These are phyloP conservation scores for Hemiprocne comata DNA, from an alignment of 2,113 vertebrate genomes.

Conservation along the genomic window DNA sequence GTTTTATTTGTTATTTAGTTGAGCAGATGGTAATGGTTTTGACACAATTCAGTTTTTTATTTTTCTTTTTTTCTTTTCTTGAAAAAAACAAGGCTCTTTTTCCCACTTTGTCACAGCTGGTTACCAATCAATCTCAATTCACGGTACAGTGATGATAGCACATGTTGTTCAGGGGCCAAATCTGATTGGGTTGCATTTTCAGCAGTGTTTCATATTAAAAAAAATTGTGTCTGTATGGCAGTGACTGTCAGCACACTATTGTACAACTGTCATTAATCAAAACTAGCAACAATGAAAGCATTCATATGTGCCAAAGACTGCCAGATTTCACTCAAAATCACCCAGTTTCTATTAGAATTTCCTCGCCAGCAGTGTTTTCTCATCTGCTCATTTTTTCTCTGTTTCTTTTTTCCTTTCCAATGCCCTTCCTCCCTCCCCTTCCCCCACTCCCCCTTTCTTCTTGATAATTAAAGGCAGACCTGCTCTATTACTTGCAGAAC, in stretches of 20 bases:
- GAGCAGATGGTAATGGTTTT: slow-evolving; percentile 77
- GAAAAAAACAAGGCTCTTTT: slow-evolving; percentile 64
- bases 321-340: slow-evolving; percentile 73
- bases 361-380: slow-evolving; percentile 66
- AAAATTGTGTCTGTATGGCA: slow-evolving; percentile 63
- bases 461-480: slow-evolving; percentile 56
- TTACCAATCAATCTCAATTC: slow-evolving; percentile 83
- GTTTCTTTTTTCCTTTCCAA: slow-evolving; percentile 11
- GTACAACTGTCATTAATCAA: slow-evolving; percentile 82
- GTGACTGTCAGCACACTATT: slow-evolving; percentile 75
- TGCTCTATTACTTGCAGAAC: neutral
- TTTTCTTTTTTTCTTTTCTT: slow-evolving; percentile 48
- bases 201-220: slow-evolving; percentile 76
- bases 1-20: slow-evolving; percentile 67
- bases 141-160: slow-evolving; percentile 79
- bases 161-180: slow-evolving; percentile 80
- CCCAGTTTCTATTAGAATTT: slow-evolving; percentile 67
- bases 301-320: slow-evolving; percentile 71
- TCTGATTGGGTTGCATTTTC: slow-evolving; percentile 81
- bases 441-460: neutral
- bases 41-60: slow-evolving; percentile 66
- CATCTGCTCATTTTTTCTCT: slow-evolving; percentile 43
- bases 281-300: slow-evolving; percentile 73
- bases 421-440: neutral
- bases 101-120: slow-evolving; percentile 81